Evolutionary conservation across 1,140 invertebrate species (phyloP).

Genomic region (Drosophila varians): DNA sequence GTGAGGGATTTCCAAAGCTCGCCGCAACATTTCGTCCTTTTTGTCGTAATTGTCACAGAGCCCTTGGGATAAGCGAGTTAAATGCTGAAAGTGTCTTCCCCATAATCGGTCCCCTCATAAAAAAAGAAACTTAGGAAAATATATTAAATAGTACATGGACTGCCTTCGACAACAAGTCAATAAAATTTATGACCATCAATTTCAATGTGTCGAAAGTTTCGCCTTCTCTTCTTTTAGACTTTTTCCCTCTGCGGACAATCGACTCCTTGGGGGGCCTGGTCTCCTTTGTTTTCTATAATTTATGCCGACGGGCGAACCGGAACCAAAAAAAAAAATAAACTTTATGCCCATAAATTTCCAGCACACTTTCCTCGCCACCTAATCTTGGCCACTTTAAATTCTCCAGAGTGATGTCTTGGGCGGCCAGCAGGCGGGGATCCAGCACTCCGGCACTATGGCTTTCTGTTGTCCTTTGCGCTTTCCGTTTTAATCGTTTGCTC

Average conservation of each 20-base stretch:
- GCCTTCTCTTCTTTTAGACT: constrained; percentile 1
- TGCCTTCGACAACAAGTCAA: constrained; percentile 60
- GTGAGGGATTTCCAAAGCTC: neutral
- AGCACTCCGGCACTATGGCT: constrained; percentile 2
- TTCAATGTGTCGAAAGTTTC: constrained; percentile 63
- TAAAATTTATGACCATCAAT: constrained; percentile 75
- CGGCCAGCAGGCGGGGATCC: neutral
- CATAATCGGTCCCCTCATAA: constrained; percentile 59
- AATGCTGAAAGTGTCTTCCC: constrained; percentile 35
- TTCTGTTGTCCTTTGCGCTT: constrained; percentile 29
- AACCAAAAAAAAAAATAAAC: constrained; percentile 26
- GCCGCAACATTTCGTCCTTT: neutral
- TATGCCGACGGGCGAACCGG: constrained; percentile 46
- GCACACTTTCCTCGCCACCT: constrained; percentile 41
- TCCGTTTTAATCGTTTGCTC: constrained; percentile 71
- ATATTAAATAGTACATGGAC: constrained; percentile 4
- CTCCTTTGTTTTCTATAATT: constrained; percentile 48
- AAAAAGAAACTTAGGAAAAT: constrained; percentile 14
- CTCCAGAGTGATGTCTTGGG: constrained; percentile 3
- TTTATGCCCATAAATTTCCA: constrained; percentile 57
- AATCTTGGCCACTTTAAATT: constrained; percentile 68
- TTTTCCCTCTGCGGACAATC: constrained; percentile 3
- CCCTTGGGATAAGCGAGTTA: constrained; percentile 62
- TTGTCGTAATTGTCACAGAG: constrained; percentile 32
- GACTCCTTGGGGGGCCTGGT: constrained; percentile 17